Evolutionary conservation across 2,797 vertebrate genomes (phyloP).

Genomic region (Distichodus sexfasciatus): DNA sequence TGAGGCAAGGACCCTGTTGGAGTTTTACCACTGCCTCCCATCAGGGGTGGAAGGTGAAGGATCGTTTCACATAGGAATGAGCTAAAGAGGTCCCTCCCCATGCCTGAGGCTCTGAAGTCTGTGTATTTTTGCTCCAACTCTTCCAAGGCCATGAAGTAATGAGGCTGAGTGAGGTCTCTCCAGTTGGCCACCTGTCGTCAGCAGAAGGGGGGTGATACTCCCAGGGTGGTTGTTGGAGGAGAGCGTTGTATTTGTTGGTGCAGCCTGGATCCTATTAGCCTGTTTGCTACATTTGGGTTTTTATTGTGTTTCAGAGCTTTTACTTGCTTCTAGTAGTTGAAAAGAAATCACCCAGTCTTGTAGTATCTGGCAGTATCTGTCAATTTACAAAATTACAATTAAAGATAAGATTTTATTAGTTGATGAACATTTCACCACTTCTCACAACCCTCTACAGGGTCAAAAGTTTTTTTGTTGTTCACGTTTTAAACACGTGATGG

Average conservation of each 20-base stretch:
- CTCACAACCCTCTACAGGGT: too few relatives aligned
- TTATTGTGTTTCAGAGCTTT: not conserved
- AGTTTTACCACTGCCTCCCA: constrained; percentile 29
- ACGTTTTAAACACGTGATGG: too few relatives aligned
- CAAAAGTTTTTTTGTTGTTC: too few relatives aligned
- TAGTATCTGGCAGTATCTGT: too few relatives aligned
- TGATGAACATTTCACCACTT: too few relatives aligned
- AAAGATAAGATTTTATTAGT: too few relatives aligned
- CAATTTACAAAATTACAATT: too few relatives aligned
- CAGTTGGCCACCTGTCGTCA: constrained; percentile 67
- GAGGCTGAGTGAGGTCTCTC: constrained; percentile 38
- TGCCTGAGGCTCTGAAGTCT: not conserved
- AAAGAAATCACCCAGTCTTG: too few relatives aligned
- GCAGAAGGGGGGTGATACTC: constrained; percentile 41
- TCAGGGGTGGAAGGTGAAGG: constrained; percentile 9
- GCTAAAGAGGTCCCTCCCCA: not conserved
- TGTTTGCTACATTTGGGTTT: not conserved
- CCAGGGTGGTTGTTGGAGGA: not conserved
- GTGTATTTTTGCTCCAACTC: not conserved
- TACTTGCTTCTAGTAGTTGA: too few relatives aligned
- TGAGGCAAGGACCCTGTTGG: constrained; percentile 41
- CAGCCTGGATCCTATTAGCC: not conserved
- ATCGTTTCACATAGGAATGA: not conserved
- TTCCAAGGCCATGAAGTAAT: constrained; percentile 3
- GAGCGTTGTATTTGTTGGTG: constrained; percentile 3